These are phyloP conservation scores for Trissolcus basalis DNA, from an alignment of 1,140 invertebrate genomes.

Conservation along the genomic window DNA sequence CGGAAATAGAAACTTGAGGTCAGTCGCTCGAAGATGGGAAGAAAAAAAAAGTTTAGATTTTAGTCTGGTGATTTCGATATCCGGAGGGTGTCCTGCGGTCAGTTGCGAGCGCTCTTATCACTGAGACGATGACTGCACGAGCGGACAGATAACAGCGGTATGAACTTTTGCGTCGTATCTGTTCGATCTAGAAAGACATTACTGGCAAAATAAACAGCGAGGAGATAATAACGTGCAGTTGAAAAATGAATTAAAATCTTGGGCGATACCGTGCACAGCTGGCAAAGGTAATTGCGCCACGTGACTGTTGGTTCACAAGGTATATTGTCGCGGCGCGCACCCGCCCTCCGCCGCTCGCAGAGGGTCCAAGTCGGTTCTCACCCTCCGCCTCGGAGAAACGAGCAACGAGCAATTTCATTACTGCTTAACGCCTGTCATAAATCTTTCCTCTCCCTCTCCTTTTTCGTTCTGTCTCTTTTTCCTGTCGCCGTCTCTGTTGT, in stretches of 20 bases:
- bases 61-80: constrained; percentile 71
- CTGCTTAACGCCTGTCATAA: constrained; percentile 77
- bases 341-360: constrained; percentile 21
- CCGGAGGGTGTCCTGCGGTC: constrained; percentile 64
- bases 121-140: not conserved
- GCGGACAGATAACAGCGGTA: too few species aligned
- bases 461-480: constrained; percentile 30
- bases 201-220: constrained; percentile 4
- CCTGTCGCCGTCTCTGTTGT: constrained; percentile 29
- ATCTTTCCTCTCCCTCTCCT: constrained; percentile 68
- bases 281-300: constrained; percentile 61
- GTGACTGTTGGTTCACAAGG: constrained; percentile 58
- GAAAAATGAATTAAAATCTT: constrained; percentile 61
- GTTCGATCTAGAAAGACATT: too few species aligned
- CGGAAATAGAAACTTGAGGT: constrained; percentile 79
- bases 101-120: constrained; percentile 39
- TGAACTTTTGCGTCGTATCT: too few species aligned
- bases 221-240: constrained; percentile 36
- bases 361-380: constrained; percentile 42
- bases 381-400: constrained; percentile 65
- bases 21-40: too few species aligned
- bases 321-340: constrained; percentile 53
- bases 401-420: constrained; percentile 77
- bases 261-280: constrained; percentile 51
- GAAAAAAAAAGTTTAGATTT: too few species aligned